Evolutionary conservation across 2,888 invertebrate species (phyloP), one percentile per base, ranked within the genome.

Genomic region (Nomada ruficornis): DNA sequence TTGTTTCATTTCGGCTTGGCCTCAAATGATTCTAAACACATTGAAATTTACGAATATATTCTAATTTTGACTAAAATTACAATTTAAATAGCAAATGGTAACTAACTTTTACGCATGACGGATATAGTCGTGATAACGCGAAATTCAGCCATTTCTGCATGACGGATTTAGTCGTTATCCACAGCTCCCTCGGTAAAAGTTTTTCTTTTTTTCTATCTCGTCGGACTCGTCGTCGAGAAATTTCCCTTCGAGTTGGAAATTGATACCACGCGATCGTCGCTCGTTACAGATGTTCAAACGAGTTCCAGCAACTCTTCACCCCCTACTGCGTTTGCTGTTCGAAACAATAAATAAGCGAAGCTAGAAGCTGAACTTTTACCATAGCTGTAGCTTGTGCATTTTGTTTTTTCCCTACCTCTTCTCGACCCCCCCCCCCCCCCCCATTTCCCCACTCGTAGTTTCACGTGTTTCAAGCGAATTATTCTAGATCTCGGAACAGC

Each of bases 291-390:
- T 44, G 55, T 69, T 59, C 57, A 47, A 13, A 13, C 42, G 59
- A 81, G 63, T 60, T 73, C 55, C 10, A 64, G 47, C n/a, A 80
- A 80, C 70, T 80, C 69, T 68, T 64, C 29, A 26, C 18, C 57
- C 23, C 54, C 29, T 11, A 52, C n/a, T 18, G 36, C 52, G 52
- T 29, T 42, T 52, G 44, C 62, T 65, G 64, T 68, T 80, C 18
- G 36, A 57, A 80, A 74, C 74, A 70, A 80, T 74, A 80, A 74
- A 72, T 67, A 74, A 81, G 64, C 64, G 59, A 70, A 42, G 50
- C 69, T 18, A 60, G 47, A 54, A 47, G 60, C 65, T 36, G n/a
- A 74, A 74, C 20, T 54, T 63, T 52, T n/a, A 13, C 59, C 44
- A 20, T 47, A 59, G 65, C 36, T 44, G 65, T 60, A 26, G 18